Base-by-base conservation (phyloP, 2,888 invertebrate genomes). In the Drosophila atripex region DNA sequence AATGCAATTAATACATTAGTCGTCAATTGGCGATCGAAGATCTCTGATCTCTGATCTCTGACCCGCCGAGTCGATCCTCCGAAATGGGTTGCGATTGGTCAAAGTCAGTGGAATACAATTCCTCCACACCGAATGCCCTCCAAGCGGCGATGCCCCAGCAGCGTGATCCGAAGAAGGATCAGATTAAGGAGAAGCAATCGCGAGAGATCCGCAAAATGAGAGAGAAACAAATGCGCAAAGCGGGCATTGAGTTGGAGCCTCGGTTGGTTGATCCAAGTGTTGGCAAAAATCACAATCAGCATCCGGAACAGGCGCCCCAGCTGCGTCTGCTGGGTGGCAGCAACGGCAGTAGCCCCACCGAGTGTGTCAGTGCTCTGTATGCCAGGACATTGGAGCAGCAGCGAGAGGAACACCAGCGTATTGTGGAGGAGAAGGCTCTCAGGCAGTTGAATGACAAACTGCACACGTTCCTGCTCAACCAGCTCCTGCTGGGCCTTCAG, bases 391-490 rank as follows among this genome's bases (percentile, higher is more conserved):
- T 85, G 71, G 88, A 87, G 49, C 82, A 80, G 58, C 88, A 87
- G 55, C 79, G 85, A 9, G 87, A 87, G 51, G 89, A 91, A 47
- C 77, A 85, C 6, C 88, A 89, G 56, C 77, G 79, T 0, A 71
- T 65, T 11, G 80, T 88, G 49, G 87, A 89, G 75, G 76, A 68
- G 92, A 94, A 52, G 90, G 78, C 70, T 0, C 65, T 73, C 0
- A 38, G 60, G 92, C 96, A 92, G 92, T 93, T 75, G 92, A 93
- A 78, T 93, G 94, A 84, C 6, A 93, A 95, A 76, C 93, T 95
- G 6, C 94, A 95, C 82, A 92, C 93, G 3, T 97, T 97, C 89
- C 91, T 96, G 9, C 90, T 96, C 11, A 96, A 97, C 89, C 95
- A 96, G 89, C 93, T 96, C 60, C 92, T 96, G 57, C 93, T 96